A percentile compares a stretch with the other conserved stretches of the same genome.
phyloP scores from a whole-genome alignment of 2,797 vertebrate species.

The Muscicapa striata region DNA sequence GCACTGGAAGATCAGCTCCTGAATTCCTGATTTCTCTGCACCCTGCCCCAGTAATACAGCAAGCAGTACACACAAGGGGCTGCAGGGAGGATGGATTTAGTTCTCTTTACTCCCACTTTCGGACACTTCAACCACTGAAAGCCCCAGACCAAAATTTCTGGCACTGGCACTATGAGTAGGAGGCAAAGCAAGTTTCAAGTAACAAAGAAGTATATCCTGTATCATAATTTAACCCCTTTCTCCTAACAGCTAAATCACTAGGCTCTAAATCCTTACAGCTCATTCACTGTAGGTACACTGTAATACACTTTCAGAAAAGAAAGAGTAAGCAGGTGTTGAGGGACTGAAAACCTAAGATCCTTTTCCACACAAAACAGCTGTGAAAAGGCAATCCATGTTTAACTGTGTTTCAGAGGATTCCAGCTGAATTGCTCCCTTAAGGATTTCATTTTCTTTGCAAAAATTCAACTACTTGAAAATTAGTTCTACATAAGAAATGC shows the following conservation, averaged over 20 bases:
- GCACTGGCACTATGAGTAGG: background rate
- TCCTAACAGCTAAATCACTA: background rate
- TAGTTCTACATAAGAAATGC: constrained; percentile 57
- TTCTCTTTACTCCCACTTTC: background rate
- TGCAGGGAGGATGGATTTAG: background rate
- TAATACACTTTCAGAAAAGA: background rate
- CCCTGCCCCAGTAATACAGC: background rate
- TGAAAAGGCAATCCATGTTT: constrained; percentile 9
- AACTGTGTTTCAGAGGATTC: constrained; percentile 41
- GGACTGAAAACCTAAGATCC: constrained; percentile 30
- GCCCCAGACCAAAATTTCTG: background rate
- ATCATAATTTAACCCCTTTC: background rate
- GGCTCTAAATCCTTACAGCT: background rate
- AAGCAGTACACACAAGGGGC: background rate
- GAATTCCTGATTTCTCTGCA: background rate
- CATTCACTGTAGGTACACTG: background rate
- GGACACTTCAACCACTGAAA: background rate
- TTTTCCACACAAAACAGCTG: constrained; percentile 28
- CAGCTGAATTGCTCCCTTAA: constrained; percentile 38
- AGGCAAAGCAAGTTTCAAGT: background rate
- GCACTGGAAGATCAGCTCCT: background rate
- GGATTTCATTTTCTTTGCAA: constrained; percentile 62
- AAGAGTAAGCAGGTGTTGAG: background rate
- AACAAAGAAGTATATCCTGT: background rate
- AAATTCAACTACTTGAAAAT: constrained; percentile 59